phyloP scores from a whole-genome alignment of 1,140 invertebrate genomes.

The Ericerus pela region DNA sequence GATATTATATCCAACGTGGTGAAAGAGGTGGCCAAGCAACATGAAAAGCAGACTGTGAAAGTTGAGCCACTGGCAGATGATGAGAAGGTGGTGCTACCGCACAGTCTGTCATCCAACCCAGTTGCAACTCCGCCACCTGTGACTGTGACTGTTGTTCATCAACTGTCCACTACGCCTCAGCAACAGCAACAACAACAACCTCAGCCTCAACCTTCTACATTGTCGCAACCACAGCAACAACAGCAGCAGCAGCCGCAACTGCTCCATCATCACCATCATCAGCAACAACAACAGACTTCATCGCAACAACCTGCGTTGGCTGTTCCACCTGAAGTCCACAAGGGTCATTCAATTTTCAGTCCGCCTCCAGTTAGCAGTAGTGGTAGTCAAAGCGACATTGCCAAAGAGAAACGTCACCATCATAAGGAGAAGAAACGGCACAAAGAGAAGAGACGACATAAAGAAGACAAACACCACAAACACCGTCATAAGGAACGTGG shows the following conservation, averaged over 20 bases:
- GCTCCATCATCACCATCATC: too few relatives aligned
- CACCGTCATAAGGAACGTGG: conserved; percentile 16
- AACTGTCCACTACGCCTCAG: neutral
- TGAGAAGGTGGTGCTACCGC: neutral
- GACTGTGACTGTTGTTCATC: neutral
- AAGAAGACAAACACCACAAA: conserved; percentile 19
- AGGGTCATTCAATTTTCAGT: conserved; percentile 33
- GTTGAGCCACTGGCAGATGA: neutral
- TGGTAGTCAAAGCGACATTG: too few relatives aligned
- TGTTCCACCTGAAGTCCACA: neutral
- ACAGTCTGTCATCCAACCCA: neutral
- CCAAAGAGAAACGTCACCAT: too few relatives aligned
- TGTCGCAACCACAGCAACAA: too few relatives aligned
- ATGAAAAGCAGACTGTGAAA: conserved; percentile 12
- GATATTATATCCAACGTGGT: conserved; percentile 19
- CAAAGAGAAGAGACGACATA: conserved; percentile 26
- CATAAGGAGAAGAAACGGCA: conserved; percentile 27
- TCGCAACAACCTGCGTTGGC: conserved; percentile 1
- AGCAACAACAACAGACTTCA: neutral
- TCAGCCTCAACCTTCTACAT: too few relatives aligned
- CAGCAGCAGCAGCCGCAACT: too few relatives aligned
- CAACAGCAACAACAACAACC: too few relatives aligned
- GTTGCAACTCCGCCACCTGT: neutral
- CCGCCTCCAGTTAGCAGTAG: conserved; percentile 33
- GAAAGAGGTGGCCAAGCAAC: conserved; percentile 19